Evolutionary conservation across 2,113 vertebrate genomes (phyloP).

Genomic region (Pteronura brasiliensis): DNA sequence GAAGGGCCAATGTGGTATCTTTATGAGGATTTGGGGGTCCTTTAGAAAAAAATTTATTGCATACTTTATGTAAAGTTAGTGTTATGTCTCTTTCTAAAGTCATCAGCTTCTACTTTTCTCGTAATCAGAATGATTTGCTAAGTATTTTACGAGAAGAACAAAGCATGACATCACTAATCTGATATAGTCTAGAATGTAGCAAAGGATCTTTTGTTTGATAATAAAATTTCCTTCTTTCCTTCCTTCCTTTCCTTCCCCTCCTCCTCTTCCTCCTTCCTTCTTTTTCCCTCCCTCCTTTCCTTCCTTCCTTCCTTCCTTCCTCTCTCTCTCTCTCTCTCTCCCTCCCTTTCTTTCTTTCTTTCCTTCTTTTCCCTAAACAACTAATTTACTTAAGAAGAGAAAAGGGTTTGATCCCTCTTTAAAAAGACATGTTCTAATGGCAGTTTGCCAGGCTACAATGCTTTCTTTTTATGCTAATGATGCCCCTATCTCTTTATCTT

Average conservation of each 20-base stretch:
- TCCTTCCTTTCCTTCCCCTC: rapidly evolving
- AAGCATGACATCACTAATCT: background rate
- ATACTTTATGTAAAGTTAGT: background rate
- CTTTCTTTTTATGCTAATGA: background rate
- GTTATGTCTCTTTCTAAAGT: background rate
- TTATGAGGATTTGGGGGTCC: background rate
- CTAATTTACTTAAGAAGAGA: background rate
- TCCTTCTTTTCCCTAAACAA: background rate
- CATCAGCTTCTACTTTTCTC: background rate
- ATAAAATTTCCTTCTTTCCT: background rate
- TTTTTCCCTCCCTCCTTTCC: background rate
- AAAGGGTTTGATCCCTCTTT: background rate
- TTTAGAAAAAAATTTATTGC: background rate
- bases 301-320: background rate
- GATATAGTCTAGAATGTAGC: background rate
- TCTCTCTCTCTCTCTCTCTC: background rate
- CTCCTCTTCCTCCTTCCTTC: background rate
- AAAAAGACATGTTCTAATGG: background rate
- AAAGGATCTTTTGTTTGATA: background rate
- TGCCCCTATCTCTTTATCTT: background rate
- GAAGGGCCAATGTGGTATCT: background rate
- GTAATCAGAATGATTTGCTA: background rate
- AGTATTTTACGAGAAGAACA: background rate
- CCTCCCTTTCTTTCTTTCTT: background rate
- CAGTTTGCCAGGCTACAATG: background rate